Evolutionary conservation across 2,113 vertebrate genomes (phyloP).

Genomic region (Butorides virescens): DNA sequence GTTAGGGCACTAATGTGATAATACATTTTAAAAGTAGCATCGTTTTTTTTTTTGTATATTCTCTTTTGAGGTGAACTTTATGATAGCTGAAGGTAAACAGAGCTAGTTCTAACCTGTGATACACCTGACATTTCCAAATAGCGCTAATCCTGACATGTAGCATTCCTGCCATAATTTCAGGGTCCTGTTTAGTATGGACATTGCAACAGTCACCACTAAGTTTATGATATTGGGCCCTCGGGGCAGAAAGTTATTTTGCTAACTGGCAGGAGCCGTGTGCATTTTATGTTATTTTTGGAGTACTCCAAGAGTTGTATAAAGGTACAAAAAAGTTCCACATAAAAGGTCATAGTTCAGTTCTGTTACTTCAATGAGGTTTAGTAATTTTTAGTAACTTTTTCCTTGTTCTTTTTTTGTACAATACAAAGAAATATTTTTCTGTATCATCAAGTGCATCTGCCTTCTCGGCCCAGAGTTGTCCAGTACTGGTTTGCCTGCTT

Average conservation of each 20-base stretch:
- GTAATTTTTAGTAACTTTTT: background rate
- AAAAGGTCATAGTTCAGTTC: background rate
- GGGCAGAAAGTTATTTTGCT: background rate
- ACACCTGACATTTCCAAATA: background rate
- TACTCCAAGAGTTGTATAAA: background rate
- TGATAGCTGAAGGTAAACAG: background rate
- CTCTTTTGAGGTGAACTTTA: background rate
- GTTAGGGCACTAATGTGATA: background rate
- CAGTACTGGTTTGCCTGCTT: background rate
- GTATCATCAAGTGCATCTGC: accelerated
- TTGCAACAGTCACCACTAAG: background rate
- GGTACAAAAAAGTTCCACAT: background rate
- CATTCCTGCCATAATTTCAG: background rate
- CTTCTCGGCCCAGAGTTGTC: background rate
- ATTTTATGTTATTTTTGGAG: background rate
- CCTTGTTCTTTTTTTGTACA: background rate
- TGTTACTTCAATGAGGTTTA: background rate
- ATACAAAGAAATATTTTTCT: background rate
- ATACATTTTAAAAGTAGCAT: background rate
- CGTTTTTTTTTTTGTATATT: background rate
- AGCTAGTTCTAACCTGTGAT: background rate
- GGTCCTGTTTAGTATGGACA: background rate
- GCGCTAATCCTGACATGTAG: background rate
- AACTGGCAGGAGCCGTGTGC: background rate
- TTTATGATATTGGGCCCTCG: background rate